phyloP scores from a whole-genome alignment of 2,888 invertebrate genomes.

The Stenolophus ochropezus region DNA sequence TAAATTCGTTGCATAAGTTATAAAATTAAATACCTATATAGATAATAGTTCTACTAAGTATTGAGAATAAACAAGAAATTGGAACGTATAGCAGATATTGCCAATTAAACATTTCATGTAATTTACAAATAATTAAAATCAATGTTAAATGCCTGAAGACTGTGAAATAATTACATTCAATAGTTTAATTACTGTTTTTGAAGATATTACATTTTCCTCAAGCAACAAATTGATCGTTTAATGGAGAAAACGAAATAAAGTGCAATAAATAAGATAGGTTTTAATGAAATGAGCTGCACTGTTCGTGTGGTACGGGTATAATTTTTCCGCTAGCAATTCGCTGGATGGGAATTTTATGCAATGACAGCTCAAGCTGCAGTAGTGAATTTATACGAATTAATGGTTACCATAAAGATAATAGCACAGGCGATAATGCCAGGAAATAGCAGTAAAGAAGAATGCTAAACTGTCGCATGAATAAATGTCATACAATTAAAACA shows the following conservation, averaged over 20 bases:
- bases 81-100: neutral
- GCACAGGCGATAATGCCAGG: slow-evolving; percentile 22
- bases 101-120: neutral
- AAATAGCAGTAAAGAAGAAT: slow-evolving; percentile 19
- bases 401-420: slow-evolving; percentile 51
- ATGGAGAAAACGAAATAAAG: neutral
- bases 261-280: neutral
- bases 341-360: slow-evolving; percentile 31
- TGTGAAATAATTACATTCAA: neutral
- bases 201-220: neutral
- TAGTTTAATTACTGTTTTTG: neutral
- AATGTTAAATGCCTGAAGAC: too few relatives aligned
- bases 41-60: too few relatives aligned
- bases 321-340: slow-evolving; percentile 28
- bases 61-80: too few relatives aligned
- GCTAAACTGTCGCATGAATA: slow-evolving; percentile 19
- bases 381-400: slow-evolving; percentile 37
- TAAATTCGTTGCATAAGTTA: too few relatives aligned
- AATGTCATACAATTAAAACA: slow-evolving; percentile 35
- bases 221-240: neutral
- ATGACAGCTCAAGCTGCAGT: slow-evolving; percentile 34
- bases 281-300: slow-evolving; percentile 8
- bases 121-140: neutral
- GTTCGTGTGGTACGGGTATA: slow-evolving; percentile 35
- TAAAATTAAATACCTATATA: too few relatives aligned